A percentile compares a stretch with the other conserved stretches of the same genome.
Evolutionary conservation across 2,113 vertebrate genomes (phyloP).

Genomic region (Peromyscus leucopus): DNA sequence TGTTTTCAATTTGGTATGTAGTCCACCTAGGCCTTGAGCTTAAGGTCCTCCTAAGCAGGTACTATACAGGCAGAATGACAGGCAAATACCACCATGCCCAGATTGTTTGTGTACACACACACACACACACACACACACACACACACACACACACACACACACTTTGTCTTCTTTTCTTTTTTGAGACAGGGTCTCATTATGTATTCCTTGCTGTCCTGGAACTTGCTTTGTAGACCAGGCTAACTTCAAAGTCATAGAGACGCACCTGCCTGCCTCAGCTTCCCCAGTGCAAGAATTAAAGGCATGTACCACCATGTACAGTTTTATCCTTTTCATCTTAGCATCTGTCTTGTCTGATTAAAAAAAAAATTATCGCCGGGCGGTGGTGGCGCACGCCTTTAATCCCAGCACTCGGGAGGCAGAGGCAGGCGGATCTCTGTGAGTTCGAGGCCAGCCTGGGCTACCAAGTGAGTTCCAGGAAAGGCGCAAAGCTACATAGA

Average conservation of each 20-base stretch:
- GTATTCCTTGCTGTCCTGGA: not conserved
- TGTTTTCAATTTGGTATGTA: too few species aligned
- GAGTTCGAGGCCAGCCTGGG: too few species aligned
- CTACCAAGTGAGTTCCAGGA: too few species aligned
- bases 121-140: too few species aligned
- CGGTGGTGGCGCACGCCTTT: too few species aligned
- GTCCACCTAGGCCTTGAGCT: not conserved
- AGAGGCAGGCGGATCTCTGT: too few species aligned
- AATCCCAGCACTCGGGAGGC: too few species aligned
- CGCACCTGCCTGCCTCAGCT: not conserved
- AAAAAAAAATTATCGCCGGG: too few species aligned
- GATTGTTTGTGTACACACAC: not conserved
- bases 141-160: too few species aligned
- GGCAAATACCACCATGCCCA: not conserved
- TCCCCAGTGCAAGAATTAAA: not conserved
- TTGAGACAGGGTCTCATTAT: not conserved
- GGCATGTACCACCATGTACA: not conserved
- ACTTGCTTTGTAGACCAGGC: not conserved
- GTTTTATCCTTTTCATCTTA: constrained; percentile 27
- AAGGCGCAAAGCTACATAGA: too few species aligned
- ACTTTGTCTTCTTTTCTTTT: not conserved
- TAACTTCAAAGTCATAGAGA: not conserved
- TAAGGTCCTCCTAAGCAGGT: not conserved
- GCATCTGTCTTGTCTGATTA: constrained; percentile 14
- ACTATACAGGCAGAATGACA: not conserved